Evolutionary conservation across 2,113 vertebrate species (phyloP).

Genomic region (Tricholaema leucomelas): DNA sequence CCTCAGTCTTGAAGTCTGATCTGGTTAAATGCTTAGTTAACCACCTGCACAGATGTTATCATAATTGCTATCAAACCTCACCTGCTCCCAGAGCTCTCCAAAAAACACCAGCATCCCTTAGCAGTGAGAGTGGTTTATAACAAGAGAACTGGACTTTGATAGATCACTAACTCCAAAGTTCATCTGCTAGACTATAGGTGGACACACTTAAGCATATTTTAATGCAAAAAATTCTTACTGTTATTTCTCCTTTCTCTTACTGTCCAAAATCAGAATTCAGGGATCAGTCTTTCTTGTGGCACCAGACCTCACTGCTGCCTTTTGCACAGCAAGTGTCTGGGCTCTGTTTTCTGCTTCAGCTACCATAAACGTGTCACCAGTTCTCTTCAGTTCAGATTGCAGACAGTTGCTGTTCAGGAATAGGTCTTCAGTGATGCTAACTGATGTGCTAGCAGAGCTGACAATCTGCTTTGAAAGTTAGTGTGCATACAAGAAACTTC

Average conservation of each 20-base stretch:
- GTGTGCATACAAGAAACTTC: background rate
- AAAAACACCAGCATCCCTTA: background rate
- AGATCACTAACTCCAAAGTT: background rate
- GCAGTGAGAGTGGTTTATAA: background rate
- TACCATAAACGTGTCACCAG: fast-evolving
- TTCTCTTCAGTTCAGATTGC: background rate
- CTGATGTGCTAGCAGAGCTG: background rate
- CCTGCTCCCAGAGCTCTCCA: background rate
- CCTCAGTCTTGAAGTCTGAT: background rate
- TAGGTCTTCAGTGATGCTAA: background rate
- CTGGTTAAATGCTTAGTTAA: background rate
- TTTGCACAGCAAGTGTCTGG: background rate
- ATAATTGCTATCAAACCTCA: background rate
- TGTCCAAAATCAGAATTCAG: background rate
- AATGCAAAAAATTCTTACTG: background rate
- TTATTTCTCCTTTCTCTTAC: background rate
- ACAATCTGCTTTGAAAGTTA: background rate
- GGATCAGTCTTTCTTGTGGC: background rate
- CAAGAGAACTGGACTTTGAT: background rate
- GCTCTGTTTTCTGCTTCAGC: background rate
- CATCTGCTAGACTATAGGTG: background rate
- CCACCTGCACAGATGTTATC: background rate
- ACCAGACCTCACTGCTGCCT: fast-evolving
- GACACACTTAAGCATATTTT: background rate
- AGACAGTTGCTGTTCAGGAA: background rate